Evolutionary conservation across 2,113 vertebrate species (phyloP).

Genomic region (Oncorhynchus nerka): DNA sequence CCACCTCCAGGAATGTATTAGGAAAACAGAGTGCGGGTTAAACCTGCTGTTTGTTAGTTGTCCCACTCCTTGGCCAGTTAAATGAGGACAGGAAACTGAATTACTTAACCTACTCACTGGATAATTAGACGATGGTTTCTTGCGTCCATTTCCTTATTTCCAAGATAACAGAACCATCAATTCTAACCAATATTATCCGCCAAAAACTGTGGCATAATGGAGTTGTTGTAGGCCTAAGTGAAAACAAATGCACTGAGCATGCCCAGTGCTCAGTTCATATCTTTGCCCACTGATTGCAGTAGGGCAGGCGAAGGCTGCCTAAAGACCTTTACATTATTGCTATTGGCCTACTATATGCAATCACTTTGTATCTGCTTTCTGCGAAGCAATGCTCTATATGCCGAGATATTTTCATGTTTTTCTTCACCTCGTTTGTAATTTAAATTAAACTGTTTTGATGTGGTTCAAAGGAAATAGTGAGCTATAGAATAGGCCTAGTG

Average conservation of each 20-base stretch:
- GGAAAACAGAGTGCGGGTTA: constrained; percentile 33
- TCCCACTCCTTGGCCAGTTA: constrained; percentile 19
- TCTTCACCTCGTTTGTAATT: too few species aligned
- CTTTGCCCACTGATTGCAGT: too few species aligned
- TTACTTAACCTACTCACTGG: constrained; percentile 6
- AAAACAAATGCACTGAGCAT: background rate
- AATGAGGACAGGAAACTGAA: constrained; percentile 24
- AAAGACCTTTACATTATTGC: background rate
- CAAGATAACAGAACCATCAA: background rate
- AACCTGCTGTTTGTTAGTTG: constrained; percentile 14
- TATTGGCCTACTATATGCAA: too few species aligned
- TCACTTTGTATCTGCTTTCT: too few species aligned
- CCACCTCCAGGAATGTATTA: constrained; percentile 26
- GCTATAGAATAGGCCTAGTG: too few species aligned
- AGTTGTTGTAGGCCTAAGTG: background rate
- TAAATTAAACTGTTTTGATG: too few species aligned
- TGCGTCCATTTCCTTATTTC: constrained; percentile 4
- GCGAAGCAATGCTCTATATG: too few species aligned
- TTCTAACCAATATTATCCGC: background rate
- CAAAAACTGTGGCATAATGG: background rate
- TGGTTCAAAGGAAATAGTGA: too few species aligned
- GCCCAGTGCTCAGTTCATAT: too few species aligned
- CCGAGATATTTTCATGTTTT: too few species aligned
- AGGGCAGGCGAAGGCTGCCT: too few species aligned
- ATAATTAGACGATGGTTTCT: background rate